Evolutionary conservation across 2,797 vertebrate genomes (phyloP).

Genomic region (Tragopan temminckii): DNA sequence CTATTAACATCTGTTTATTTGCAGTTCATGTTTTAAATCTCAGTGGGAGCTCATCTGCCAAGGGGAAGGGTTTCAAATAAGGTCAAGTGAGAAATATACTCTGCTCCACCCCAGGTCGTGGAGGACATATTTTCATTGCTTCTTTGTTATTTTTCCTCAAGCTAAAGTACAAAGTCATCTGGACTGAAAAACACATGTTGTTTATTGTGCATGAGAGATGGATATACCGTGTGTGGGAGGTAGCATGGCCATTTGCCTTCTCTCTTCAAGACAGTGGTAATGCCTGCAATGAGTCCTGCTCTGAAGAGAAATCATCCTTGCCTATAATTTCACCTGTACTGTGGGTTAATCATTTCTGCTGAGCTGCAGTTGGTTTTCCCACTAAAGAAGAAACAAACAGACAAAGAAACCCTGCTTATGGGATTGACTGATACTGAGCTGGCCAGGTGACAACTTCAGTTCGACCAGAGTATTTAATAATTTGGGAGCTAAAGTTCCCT

Average conservation of each 20-base stretch:
- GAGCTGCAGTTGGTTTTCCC: not conserved
- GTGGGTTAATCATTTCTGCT: not conserved
- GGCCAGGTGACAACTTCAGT: not conserved
- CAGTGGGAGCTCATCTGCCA: conserved; percentile 29
- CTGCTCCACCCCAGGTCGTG: not conserved
- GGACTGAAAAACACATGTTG: not conserved
- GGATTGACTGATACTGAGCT: not conserved
- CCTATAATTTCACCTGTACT: not conserved
- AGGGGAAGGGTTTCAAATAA: conserved; percentile 28
- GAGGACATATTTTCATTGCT: conserved; percentile 17
- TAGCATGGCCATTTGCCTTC: not conserved
- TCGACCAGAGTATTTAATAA: not conserved
- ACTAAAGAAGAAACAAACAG: not conserved
- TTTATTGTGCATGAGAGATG: not conserved
- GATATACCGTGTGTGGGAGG: not conserved
- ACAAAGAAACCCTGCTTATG: not conserved
- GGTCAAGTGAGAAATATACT: conserved; percentile 37
- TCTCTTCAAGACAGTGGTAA: not conserved
- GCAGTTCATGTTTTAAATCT: not conserved
- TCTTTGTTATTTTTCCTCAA: conserved; percentile 14
- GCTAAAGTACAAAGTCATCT: not conserved
- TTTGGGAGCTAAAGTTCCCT: not conserved
- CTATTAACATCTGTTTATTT: conserved; percentile 58
- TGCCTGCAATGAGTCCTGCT: not conserved
- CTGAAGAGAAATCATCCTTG: not conserved